Base-by-base conservation (phyloP, 2,113 vertebrate species). In the Melanocharis versteri region DNA sequence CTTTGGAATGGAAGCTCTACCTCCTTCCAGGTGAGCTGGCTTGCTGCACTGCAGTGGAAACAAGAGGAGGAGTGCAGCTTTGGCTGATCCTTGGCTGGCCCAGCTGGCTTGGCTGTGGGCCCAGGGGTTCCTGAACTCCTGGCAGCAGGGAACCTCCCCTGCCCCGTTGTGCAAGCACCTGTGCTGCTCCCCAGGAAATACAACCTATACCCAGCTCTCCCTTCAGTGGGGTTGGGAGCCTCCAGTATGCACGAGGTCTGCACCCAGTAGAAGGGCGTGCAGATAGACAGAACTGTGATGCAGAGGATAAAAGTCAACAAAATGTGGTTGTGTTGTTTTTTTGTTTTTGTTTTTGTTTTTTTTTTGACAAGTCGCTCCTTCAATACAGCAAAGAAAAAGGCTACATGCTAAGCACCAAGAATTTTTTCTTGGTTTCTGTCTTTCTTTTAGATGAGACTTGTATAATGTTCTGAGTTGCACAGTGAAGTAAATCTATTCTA, bases 191-290 rank as follows among this genome's bases (percentile, higher is more conserved):
- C 26, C 35, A 37, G 20, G 22, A 1, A 5, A 12, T 4, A 2
- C 23, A 22, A 1, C n/a, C n/a, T n/a, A n/a, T n/a, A n/a, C 1
- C 28, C 69, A 40, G 24, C 11, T 48, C 48, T 40, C 26, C 42
- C 56, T 83, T 33, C 10, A 8, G 28, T 11, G 28, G 30, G 6
- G 37, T 0, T n/a, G 44, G 48, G n/a, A 65, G 44, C n/a, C 24
- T 57, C n/a, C 60, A 4, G 33, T 4, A 5, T 11, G 10, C 23
- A 20, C 31, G 14, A 7, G 0, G 0, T 22, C 22, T 27, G 37
- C 19, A 75, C 24, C 6, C 56, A 20, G 19, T 3, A 23, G 15
- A 27, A 68, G n/a, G 26, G 26, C 15, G 4, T 40, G 45, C 61
- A 78, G 70, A 31, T 40, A 79, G 44, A 13, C 12, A 40, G 37